Evolutionary conservation across 2,888 invertebrate genomes (phyloP).

Genomic region (Xestia xanthographa): DNA sequence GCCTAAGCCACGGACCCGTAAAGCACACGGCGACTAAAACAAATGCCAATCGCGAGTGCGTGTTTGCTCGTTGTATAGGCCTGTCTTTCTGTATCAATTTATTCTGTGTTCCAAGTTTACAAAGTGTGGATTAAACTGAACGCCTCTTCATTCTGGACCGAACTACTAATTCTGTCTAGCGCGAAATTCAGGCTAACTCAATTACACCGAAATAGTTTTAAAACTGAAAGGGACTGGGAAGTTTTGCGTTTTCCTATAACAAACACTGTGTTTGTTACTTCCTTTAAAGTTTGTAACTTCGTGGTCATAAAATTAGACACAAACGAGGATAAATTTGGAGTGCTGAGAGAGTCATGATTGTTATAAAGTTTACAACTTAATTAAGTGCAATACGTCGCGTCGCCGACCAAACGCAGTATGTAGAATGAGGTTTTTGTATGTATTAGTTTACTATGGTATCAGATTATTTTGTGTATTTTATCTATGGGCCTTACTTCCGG

Average conservation of each 20-base stretch:
- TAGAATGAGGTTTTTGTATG: too few species aligned
- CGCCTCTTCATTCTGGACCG: conserved; percentile 45
- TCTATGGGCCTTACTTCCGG: too few species aligned
- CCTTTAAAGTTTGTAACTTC: conserved; percentile 15
- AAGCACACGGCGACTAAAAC: not conserved
- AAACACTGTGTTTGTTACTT: conserved; percentile 33
- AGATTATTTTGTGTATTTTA: too few species aligned
- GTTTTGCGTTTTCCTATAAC: conserved; percentile 34
- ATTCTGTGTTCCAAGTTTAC: conserved; percentile 27
- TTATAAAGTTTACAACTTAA: not conserved
- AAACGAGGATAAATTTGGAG: conserved; percentile 4
- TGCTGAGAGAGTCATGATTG: conserved; percentile 20
- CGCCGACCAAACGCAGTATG: too few species aligned
- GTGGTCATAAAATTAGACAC: conserved; percentile 27
- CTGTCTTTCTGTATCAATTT: conserved; percentile 4
- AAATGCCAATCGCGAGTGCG: not conserved
- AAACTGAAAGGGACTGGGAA: conserved; percentile 66
- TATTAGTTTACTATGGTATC: too few species aligned
- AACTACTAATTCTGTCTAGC: conserved; percentile 60
- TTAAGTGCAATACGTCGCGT: too few species aligned
- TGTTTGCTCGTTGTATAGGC: not conserved
- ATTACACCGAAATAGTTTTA: conserved; percentile 73
- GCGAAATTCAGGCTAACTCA: conserved; percentile 67
- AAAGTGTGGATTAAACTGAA: conserved; percentile 61
- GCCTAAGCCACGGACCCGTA: too few species aligned